phyloP scores from a whole-genome alignment of 2,888 invertebrate genomes.

The Phortica okadai region DNA sequence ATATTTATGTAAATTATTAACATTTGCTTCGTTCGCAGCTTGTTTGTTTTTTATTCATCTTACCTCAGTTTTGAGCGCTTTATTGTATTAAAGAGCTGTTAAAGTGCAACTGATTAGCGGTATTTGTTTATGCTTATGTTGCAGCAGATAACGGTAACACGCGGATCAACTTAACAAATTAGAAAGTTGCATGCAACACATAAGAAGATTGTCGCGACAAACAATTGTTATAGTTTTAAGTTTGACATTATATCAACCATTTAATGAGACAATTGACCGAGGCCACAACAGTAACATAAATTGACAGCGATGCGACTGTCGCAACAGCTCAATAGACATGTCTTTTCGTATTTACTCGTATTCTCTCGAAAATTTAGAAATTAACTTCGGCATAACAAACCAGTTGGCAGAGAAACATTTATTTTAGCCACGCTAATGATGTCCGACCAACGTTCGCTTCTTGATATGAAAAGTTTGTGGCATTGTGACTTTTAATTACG shows the following conservation, averaged over 20 bases:
- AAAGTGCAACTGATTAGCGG: slow-evolving; percentile 69
- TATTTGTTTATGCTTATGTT: slow-evolving; percentile 41
- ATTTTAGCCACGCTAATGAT: slow-evolving; percentile 22
- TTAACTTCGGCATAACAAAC: not conserved
- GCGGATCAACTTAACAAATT: not conserved
- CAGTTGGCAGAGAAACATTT: not conserved
- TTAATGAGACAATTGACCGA: not conserved
- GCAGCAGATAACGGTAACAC: not conserved
- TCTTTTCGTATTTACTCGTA: no score
- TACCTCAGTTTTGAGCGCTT: not conserved
- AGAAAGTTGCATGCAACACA: not conserved
- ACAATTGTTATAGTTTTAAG: not conserved
- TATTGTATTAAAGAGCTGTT: slow-evolving; percentile 52
- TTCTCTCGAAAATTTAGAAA: not conserved
- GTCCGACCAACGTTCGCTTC: not conserved
- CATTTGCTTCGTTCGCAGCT: slow-evolving; percentile 37
- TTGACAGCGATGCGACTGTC: not conserved
- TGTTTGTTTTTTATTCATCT: not conserved
- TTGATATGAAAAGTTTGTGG: slow-evolving; percentile 2
- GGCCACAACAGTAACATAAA: not conserved
- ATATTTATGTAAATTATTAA: slow-evolving; percentile 67
- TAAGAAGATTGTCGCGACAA: not conserved
- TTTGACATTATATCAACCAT: not conserved
- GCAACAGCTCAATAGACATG: not conserved
- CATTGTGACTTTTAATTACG: slow-evolving; percentile 33